Evolutionary conservation across 53 echinoderm and acorn worm species (phyloP), one percentile per base, ranked within the genome.

Genomic region (Antedon mediterranea): DNA sequence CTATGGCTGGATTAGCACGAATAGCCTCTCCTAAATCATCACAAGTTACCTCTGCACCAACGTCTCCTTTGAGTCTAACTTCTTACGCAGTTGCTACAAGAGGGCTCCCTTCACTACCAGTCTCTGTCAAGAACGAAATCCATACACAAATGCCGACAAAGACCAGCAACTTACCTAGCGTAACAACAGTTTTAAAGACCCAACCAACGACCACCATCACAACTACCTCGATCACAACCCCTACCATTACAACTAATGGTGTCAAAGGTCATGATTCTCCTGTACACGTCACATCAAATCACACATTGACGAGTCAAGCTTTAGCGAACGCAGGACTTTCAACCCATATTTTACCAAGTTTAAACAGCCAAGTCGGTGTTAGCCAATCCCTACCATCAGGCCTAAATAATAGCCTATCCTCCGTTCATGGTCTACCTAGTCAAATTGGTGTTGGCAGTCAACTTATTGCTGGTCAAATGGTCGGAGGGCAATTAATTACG

Each of bases 401-500:
- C 76, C 76, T 41, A 34, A 42, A 43, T 11, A 44, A 30, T 4
- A 32, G 31, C 32, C 71, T 32, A 32, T 20, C 71, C 6, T 29
- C 82, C 20, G 72, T 30, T 30, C 84, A 84, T 42, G 85, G 85
- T 0, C 76, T 86, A 41, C 77, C 86, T 14, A 74, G 81, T 44
- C 85, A 85, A 43, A 57, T 57, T 57, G 43, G 75, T 18, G 79
- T 82, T 37, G 89, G 81, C 23, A 34, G 83, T 28, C 89, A 86
- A 72, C 75, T 89, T 29, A 79, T 85, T 72, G 78, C 82, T 31
- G 81, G 84, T 71, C 88, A 88, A 41, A 82, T 85, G 32, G 85
- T 85, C n/a, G 89, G 82, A 3, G 82, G 89, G 30, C 81, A 81
- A 18, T 71, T 85, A 31, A 83, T 80, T 29, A 86, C 89, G 33